phyloP scores from a whole-genome alignment of 2,888 invertebrate species.

The Drosophila rellima region DNA sequence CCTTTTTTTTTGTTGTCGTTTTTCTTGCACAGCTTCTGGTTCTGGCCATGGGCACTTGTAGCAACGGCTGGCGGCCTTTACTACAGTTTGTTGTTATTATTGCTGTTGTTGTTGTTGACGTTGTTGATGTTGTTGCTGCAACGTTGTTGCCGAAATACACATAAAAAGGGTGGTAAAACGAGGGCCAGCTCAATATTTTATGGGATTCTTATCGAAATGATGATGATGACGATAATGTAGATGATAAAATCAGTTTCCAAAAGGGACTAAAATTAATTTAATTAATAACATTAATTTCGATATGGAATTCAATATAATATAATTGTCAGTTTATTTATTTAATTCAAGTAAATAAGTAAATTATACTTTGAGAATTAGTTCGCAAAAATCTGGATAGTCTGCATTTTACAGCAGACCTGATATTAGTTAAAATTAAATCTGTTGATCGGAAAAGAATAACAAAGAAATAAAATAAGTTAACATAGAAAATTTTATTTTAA shows the following conservation, averaged over 20 bases:
- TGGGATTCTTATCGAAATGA: conserved; percentile 1
- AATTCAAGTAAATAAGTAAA: too few relatives aligned
- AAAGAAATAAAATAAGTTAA: too few relatives aligned
- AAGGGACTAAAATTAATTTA: background rate
- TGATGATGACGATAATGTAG: background rate
- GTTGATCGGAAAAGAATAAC: too few relatives aligned
- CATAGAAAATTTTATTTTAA: too few relatives aligned
- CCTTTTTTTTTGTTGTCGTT: conserved; percentile 46
- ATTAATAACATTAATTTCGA: background rate
- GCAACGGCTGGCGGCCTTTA: conserved; percentile 59
- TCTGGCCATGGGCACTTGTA: conserved; percentile 65
- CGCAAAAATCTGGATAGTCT: too few relatives aligned
- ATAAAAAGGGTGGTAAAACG: conserved; percentile 50
- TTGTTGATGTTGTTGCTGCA: conserved; percentile 48
- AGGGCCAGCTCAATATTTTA: conserved; percentile 27
- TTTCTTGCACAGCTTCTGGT: conserved; percentile 56
- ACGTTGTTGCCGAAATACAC: conserved; percentile 46
- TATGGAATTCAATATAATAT: background rate
- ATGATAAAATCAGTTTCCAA: background rate
- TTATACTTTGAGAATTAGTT: too few relatives aligned
- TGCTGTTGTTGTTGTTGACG: conserved; percentile 19
- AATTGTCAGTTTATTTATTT: too few relatives aligned
- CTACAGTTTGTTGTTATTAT: conserved; percentile 35
- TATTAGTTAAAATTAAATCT: too few relatives aligned
- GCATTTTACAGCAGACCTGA: too few relatives aligned